These are phyloP conservation scores for Perithous albicinctus DNA, from an alignment of 2,888 invertebrate genomes.

Conservation along the genomic window DNA sequence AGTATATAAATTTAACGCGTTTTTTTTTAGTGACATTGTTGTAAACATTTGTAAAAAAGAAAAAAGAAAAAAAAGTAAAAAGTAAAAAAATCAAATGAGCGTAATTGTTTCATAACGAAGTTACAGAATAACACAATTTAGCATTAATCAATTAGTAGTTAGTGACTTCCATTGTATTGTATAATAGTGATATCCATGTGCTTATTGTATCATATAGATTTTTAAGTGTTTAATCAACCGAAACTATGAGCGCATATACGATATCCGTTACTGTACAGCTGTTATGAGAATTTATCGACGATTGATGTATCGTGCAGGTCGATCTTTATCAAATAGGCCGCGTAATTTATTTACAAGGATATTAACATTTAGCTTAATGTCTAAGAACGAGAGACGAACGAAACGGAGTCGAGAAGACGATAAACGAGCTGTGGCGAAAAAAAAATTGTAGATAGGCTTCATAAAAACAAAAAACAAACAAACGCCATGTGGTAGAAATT, in stretches of 20 bases:
- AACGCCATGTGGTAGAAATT: conserved; percentile 56
- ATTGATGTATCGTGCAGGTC: conserved; percentile 66
- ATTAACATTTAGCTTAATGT: conserved; percentile 42
- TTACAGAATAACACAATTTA: conserved; percentile 79
- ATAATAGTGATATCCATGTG: conserved; percentile 82
- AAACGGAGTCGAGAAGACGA: conserved; percentile 7
- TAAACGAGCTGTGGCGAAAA: conserved; percentile 15
- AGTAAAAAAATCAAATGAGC: conserved; percentile 74
- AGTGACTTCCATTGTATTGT: conserved; percentile 80
- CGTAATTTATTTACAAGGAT: conserved; percentile 64
- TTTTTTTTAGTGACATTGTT: conserved; percentile 68
- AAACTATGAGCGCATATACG: conserved; percentile 75
- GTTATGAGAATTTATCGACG: conserved; percentile 72
- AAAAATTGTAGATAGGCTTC: conserved; percentile 69
- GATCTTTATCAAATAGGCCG: conserved; percentile 77
- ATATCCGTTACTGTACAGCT: conserved; percentile 79
- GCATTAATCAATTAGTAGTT: conserved; percentile 78
- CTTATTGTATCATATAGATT: conserved; percentile 83
- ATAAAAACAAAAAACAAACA: conserved; percentile 36
- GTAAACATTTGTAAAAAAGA: conserved; percentile 50
- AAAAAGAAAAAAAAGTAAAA: conserved; percentile 45
- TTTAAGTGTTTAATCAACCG: conserved; percentile 77
- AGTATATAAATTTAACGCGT: conserved; percentile 69
- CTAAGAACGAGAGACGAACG: not conserved
- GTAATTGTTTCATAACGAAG: conserved; percentile 79